A percentile compares a stretch with the other conserved stretches of the same genome.
phyloP scores from a whole-genome alignment of 2,888 invertebrate genomes.

The Hermodice carunculata region DNA sequence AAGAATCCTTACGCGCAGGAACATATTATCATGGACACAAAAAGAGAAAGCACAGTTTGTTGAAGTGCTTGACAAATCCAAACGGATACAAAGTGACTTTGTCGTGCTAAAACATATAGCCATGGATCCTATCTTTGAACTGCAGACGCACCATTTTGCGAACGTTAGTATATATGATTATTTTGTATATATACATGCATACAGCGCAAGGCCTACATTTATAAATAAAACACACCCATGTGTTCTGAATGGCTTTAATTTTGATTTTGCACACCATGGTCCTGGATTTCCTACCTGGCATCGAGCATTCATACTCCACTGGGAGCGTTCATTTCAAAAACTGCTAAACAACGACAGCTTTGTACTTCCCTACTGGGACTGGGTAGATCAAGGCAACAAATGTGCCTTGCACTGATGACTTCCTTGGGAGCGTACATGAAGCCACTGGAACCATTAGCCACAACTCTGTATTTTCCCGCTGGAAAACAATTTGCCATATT shows the following conservation, averaged over 20 bases:
- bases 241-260: background rate
- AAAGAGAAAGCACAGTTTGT: constrained; percentile 12
- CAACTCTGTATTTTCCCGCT: constrained; percentile 2
- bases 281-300: constrained; percentile 30
- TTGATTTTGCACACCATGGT: constrained; percentile 27
- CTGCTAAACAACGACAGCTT: constrained; percentile 15
- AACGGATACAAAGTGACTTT: constrained; percentile 10
- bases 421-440: too few relatives aligned
- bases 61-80: constrained; percentile 5
- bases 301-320: constrained; percentile 19
- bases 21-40: constrained; percentile 2
- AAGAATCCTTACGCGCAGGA: constrained; percentile 9
- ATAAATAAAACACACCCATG: too few relatives aligned
- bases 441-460: constrained; percentile 1
- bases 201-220: constrained; percentile 12
- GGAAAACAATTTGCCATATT: constrained; percentile 14
- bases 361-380: constrained; percentile 22
- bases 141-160: background rate
- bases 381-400: constrained; percentile 5
- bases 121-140: constrained; percentile 5
- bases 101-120: background rate
- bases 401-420: constrained; percentile 28
- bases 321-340: constrained; percentile 21
- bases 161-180: constrained; percentile 13
- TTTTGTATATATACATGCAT: constrained; percentile 12